Conservation (phyloP, 1,140 invertebrate species). For the Tetranychus cinnabarinus region DNA sequence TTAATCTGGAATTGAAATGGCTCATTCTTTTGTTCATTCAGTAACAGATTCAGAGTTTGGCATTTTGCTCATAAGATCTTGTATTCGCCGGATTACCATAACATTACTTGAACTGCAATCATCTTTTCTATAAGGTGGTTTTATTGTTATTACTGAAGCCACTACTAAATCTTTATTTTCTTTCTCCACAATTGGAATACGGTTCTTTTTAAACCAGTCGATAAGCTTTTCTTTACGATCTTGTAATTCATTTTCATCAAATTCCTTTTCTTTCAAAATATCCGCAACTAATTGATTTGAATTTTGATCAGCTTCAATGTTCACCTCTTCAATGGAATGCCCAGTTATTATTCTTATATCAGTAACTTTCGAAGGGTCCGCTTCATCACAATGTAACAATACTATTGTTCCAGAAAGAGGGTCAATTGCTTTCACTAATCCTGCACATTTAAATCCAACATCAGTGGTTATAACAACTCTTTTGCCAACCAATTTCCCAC, state of each 20-base stretch:
- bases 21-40: no score
- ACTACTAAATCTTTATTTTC: not conserved
- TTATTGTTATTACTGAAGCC: not conserved
- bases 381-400: not conserved
- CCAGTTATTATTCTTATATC: not conserved
- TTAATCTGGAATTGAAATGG: no score
- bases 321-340: not conserved
- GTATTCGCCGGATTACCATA: constrained; percentile 1
- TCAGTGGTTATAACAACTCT: not conserved
- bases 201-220: constrained; percentile 1
- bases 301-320: not conserved
- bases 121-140: constrained; percentile 1
- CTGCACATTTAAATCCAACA: not conserved
- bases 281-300: not conserved
- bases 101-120: constrained; percentile 2
- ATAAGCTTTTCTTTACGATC: not conserved
- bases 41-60: not conserved
- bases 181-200: constrained; percentile 1
- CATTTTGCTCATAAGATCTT: not conserved
- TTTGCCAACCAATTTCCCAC: not conserved
- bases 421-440: not conserved
- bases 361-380: not conserved
- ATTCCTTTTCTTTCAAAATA: not conserved
- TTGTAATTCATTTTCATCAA: not conserved
- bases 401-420: not conserved